phyloP scores from a whole-genome alignment of 2,113 vertebrate genomes.

The Chiloscyllium plagiosum region DNA sequence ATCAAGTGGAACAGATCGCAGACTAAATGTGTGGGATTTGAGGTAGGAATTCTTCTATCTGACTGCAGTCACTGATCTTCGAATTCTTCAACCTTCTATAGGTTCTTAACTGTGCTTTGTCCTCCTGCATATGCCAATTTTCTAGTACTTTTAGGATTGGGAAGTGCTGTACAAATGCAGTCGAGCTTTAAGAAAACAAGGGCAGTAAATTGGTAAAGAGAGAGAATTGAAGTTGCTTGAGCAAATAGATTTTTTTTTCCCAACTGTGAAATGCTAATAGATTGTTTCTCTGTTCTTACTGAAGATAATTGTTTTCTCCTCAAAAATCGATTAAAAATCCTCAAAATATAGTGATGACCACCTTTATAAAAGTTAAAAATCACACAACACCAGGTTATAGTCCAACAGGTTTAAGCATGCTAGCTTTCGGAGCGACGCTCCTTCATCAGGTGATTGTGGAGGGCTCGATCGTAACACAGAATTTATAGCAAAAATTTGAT shows the following conservation, averaged over 20 bases:
- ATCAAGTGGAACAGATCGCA: constrained; percentile 92
- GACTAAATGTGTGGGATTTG: constrained; percentile 96
- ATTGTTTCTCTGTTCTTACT: not conserved
- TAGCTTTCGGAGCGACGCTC: too few species aligned
- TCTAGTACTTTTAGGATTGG: not conserved
- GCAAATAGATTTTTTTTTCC: not conserved
- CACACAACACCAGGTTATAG: too few species aligned
- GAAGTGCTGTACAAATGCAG: not conserved
- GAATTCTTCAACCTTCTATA: not conserved
- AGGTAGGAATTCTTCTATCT: constrained; percentile 56
- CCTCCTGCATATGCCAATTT: not conserved
- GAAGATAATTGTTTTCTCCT: not conserved
- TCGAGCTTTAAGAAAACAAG: not conserved
- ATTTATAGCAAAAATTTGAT: too few species aligned
- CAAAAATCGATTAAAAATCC: not conserved
- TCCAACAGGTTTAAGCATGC: too few species aligned
- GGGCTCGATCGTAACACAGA: too few species aligned
- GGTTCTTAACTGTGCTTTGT: not conserved
- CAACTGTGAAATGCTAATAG: not conserved
- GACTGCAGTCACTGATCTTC: not conserved
- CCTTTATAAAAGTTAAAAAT: too few species aligned
- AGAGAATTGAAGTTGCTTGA: not conserved
- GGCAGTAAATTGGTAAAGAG: not conserved
- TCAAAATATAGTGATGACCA: not conserved
- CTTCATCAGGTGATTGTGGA: too few species aligned